These are phyloP conservation scores for Miniopterus natalensis DNA, from an alignment of 2,113 vertebrate genomes.

Conservation along the genomic window DNA sequence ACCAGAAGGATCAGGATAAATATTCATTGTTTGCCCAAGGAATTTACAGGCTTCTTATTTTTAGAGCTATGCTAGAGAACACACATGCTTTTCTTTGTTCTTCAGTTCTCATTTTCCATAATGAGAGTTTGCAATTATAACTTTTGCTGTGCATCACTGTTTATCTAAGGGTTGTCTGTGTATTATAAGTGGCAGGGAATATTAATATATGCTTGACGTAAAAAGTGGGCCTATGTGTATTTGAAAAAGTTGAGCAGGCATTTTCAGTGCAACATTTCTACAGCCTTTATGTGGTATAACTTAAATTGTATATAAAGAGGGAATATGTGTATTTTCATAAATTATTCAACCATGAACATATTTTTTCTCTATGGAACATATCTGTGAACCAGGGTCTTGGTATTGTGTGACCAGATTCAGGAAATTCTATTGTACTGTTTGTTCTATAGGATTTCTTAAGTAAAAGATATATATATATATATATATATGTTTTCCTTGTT, in stretches of 20 bases:
- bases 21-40: background rate
- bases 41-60: background rate
- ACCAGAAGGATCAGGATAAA: background rate
- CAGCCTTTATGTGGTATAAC: background rate
- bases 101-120: background rate
- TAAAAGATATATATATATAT: background rate
- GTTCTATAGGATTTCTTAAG: background rate
- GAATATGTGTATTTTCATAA: background rate
- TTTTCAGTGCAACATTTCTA: background rate
- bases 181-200: background rate
- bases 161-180: background rate
- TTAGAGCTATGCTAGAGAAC: background rate
- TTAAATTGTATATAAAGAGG: background rate
- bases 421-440: background rate
- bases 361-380: background rate
- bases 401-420: background rate
- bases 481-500: accelerated
- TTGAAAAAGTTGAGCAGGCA: background rate
- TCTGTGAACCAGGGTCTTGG: background rate
- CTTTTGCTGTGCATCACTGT: background rate
- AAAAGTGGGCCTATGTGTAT: background rate
- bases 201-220: background rate
- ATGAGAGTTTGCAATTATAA: background rate
- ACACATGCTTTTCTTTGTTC: background rate
- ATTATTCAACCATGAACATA: background rate